Percentiles rank a stretch among this genome's conserved stretches.
Evolutionary conservation across 2,888 invertebrate species (phyloP).

Genomic region (Maniola hyperantus): DNA sequence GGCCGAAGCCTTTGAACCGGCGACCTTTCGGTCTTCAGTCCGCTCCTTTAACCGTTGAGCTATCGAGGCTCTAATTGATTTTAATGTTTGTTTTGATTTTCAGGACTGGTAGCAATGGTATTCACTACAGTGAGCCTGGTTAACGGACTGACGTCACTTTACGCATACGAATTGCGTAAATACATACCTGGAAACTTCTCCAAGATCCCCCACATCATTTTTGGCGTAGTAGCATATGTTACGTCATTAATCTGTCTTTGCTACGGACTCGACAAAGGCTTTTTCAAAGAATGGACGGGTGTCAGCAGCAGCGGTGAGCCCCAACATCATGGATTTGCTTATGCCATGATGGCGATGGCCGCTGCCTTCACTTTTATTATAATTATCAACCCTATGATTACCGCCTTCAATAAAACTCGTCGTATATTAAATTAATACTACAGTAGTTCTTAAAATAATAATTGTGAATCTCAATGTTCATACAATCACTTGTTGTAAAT

Average conservation of each 20-base stretch:
- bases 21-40: no score
- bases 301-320: neutral
- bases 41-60: no score
- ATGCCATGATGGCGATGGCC: constrained; percentile 51
- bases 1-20: no score
- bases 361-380: constrained; percentile 50
- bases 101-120: constrained; percentile 60
- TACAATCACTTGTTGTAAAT: neutral
- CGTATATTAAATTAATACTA: constrained; percentile 11
- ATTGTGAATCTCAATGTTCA: constrained; percentile 24
- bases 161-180: constrained; percentile 54
- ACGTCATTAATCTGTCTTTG: constrained; percentile 54
- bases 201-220: constrained; percentile 60
- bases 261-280: constrained; percentile 55
- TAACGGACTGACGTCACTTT: constrained; percentile 60
- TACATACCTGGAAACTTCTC: constrained; percentile 53
- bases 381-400: constrained; percentile 56
- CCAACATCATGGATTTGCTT: constrained; percentile 41
- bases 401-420: constrained; percentile 49
- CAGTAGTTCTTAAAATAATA: neutral
- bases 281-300: constrained; percentile 54
- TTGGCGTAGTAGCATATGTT: constrained; percentile 57
- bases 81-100: constrained; percentile 26
- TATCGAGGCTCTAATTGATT: no score
- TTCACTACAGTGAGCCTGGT: constrained; percentile 57